Percentiles rank a stretch among this genome's conserved stretches.
Evolutionary conservation across 2,113 vertebrate species (phyloP).

Genomic region (Saguinus midas): DNA sequence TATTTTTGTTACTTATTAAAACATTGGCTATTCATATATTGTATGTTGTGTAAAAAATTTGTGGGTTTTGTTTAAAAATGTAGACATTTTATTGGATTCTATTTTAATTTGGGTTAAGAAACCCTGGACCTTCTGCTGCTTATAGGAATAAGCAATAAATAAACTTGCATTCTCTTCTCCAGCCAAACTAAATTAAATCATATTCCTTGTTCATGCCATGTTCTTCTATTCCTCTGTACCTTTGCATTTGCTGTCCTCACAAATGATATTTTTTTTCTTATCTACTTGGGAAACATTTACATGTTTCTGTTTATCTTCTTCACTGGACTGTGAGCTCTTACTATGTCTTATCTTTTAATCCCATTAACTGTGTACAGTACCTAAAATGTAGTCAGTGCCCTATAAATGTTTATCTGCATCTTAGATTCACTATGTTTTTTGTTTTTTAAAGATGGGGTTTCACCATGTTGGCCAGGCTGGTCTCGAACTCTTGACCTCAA

Average conservation of each 20-base stretch:
- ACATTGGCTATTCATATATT: background rate
- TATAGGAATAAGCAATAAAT: background rate
- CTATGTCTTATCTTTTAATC: background rate
- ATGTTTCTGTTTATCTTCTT: background rate
- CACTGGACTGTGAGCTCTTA: background rate
- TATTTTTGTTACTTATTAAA: background rate
- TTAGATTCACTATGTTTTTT: background rate
- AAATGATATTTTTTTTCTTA: background rate
- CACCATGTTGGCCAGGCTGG: no score
- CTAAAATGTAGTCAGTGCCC: background rate
- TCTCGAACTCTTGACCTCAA: no score
- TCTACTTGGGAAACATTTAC: background rate
- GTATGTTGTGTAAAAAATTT: background rate
- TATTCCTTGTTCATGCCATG: background rate
- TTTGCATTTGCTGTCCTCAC: background rate
- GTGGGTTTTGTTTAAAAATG: background rate
- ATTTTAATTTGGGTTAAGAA: background rate
- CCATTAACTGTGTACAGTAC: background rate
- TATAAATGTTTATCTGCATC: background rate
- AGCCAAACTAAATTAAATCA: background rate
- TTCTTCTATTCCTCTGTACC: background rate
- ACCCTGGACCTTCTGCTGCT: background rate
- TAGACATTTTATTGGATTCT: background rate
- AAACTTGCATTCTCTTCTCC: background rate
- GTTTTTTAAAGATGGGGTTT: no score